A percentile compares a stretch with the other conserved stretches of the same genome.
phyloP scores from a whole-genome alignment of 2,797 vertebrate genomes.

The Chrosomus eos region DNA sequence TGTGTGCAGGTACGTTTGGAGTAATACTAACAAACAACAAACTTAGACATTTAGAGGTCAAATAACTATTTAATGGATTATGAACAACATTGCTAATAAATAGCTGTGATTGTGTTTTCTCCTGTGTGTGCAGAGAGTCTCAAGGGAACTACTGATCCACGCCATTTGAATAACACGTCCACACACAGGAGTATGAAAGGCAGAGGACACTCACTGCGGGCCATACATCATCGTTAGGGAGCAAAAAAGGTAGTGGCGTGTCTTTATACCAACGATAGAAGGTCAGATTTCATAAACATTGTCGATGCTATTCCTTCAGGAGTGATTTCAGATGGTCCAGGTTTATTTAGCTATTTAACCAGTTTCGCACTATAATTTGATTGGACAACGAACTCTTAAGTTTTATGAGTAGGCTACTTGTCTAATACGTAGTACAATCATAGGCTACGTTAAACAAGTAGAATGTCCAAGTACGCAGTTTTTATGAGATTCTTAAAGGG shows the following conservation, averaged over 20 bases:
- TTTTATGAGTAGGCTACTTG: neutral
- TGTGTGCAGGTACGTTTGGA: neutral
- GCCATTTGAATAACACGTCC: conserved; percentile 35
- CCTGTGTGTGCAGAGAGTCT: neutral
- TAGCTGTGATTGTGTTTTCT: conserved; percentile 14
- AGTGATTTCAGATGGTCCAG: too few relatives aligned
- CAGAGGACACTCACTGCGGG: conserved; percentile 24
- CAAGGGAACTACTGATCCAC: conserved; percentile 39
- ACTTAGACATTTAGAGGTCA: conserved; percentile 19
- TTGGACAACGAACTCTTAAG: neutral
- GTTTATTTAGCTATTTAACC: neutral
- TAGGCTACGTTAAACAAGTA: neutral
- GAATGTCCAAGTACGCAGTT: neutral
- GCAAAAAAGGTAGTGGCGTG: conserved; percentile 1
- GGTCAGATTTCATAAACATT: conserved; percentile 26
- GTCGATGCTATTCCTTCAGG: neutral
- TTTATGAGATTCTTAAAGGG: neutral
- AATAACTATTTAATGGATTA: neutral
- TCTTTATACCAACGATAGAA: conserved; percentile 18
- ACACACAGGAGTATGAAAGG: neutral
- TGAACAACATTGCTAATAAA: neutral
- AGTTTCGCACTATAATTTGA: neutral
- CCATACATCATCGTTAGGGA: conserved; percentile 50
- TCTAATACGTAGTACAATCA: neutral
- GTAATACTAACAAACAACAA: neutral